Conservation (phyloP, 1,140 invertebrate species). For the Penaeus japonicus region DNA sequence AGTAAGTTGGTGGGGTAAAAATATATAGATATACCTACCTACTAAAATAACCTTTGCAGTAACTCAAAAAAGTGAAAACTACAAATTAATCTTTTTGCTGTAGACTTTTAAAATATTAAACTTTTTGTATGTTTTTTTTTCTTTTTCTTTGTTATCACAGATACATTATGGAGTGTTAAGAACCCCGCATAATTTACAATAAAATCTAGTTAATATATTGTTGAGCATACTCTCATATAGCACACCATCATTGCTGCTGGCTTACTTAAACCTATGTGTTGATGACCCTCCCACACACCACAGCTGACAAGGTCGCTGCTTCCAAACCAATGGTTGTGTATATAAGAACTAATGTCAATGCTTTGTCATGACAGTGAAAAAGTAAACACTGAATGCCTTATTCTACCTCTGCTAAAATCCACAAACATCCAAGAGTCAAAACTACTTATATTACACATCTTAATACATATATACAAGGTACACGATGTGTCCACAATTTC, state of each 20-base stretch:
- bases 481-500: background rate
- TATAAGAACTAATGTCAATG: slow-evolving; percentile 27
- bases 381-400: slow-evolving; percentile 41
- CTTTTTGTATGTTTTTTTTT: slow-evolving; percentile 43
- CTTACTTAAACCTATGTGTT: slow-evolving; percentile 41
- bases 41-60: slow-evolving; percentile 44
- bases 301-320: background rate
- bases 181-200: slow-evolving; percentile 47
- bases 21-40: slow-evolving; percentile 45
- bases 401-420: slow-evolving; percentile 23
- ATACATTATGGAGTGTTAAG: slow-evolving; percentile 51
- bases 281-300: background rate
- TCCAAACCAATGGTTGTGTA: slow-evolving; percentile 13
- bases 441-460: slow-evolving; percentile 25
- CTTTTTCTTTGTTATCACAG: slow-evolving; percentile 52
- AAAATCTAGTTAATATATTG: slow-evolving; percentile 34
- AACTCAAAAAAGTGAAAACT: slow-evolving; percentile 21
- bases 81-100: slow-evolving; percentile 48
- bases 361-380: slow-evolving; percentile 43
- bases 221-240: slow-evolving; percentile 43
- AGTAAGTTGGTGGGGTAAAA: slow-evolving; percentile 44
- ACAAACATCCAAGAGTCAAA: slow-evolving; percentile 40
- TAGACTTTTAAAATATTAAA: slow-evolving; percentile 45
- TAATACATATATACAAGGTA: slow-evolving; percentile 19
- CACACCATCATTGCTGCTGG: slow-evolving; percentile 43